Conservation (phyloP, 2,888 invertebrate species). For the Nemurella pictetii region DNA sequence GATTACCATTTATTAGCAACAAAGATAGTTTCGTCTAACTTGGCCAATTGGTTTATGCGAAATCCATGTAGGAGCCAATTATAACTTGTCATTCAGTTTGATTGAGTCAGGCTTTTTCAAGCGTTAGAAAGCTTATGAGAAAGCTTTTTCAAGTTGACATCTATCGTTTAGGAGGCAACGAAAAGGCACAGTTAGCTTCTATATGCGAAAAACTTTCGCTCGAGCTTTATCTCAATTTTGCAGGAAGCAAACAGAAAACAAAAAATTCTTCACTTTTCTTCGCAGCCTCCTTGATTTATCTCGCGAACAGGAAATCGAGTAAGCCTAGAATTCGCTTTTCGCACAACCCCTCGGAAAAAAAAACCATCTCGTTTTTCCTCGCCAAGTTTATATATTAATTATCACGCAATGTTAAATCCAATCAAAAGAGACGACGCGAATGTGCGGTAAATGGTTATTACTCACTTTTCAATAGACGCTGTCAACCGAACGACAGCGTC, state of each 20-base stretch:
- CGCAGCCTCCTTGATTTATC: neutral
- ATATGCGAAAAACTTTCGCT: neutral
- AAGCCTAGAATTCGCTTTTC: neutral
- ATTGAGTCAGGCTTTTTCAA: neutral
- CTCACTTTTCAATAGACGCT: neutral
- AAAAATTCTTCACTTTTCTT: neutral
- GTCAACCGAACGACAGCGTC: neutral
- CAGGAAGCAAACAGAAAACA: neutral
- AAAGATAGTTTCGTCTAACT: neutral
- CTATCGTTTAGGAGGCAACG: neutral
- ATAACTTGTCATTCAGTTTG: neutral
- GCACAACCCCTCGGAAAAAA: neutral
- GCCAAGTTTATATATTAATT: neutral
- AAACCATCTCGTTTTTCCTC: neutral
- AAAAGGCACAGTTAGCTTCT: neutral
- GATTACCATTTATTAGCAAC: neutral
- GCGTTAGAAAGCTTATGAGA: neutral
- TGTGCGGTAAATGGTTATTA: neutral
- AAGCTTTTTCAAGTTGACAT: neutral
- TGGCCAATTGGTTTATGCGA: neutral
- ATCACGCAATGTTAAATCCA: neutral
- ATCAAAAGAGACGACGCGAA: neutral
- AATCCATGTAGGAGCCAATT: neutral
- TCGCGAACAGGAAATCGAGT: neutral
- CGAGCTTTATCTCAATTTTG: neutral